These are phyloP conservation scores for Spinus pinus DNA, from an alignment of 2,797 vertebrate species.

Conservation along the genomic window DNA sequence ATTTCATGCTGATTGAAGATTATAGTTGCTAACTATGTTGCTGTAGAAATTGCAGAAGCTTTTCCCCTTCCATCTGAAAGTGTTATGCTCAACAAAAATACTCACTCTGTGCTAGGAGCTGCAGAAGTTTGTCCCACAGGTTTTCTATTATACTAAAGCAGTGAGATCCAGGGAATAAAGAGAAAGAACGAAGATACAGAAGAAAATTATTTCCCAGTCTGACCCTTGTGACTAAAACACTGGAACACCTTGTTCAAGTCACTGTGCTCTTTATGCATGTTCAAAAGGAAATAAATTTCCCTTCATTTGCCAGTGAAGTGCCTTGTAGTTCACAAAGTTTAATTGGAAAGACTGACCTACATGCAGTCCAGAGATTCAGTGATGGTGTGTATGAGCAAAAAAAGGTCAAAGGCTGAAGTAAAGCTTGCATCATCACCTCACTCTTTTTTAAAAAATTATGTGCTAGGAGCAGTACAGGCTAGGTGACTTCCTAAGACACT, in stretches of 20 bases:
- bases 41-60: not conserved
- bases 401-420: not conserved
- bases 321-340: not conserved
- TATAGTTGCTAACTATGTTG: not conserved
- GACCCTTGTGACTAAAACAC: not conserved
- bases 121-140: not conserved
- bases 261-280: not conserved
- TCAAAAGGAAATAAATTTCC: not conserved
- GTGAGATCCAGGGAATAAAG: not conserved
- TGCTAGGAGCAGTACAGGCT: not conserved
- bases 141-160: not conserved
- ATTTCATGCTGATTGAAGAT: not conserved
- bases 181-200: not conserved
- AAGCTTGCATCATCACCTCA: not conserved
- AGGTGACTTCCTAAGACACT: not conserved
- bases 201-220: not conserved
- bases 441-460: not conserved
- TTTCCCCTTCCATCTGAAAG: not conserved
- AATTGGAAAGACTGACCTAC: not conserved
- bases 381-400: not conserved
- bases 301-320: not conserved
- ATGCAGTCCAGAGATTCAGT: not conserved
- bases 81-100: not conserved
- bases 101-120: not conserved
- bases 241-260: not conserved